Conservation (phyloP, 2,113 vertebrate genomes). For the Grammomys surdaster region DNA sequence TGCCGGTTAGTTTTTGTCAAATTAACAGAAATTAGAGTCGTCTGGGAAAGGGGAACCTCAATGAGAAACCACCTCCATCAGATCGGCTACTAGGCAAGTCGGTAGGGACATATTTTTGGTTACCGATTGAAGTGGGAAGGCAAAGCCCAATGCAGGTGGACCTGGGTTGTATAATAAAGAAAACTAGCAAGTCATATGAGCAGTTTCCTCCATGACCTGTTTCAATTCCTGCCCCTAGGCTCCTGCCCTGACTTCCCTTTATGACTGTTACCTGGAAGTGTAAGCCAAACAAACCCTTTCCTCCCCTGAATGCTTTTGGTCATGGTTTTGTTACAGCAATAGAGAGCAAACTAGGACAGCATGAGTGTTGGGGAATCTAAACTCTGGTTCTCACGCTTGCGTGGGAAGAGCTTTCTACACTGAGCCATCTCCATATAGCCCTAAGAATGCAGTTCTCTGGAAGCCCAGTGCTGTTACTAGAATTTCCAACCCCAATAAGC, state of each 20-base stretch:
- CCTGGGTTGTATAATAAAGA: neutral
- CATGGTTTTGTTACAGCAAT: too few species aligned
- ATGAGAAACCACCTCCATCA: neutral
- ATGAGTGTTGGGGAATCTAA: neutral
- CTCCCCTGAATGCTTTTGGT: neutral
- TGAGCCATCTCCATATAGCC: neutral
- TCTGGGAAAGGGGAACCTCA: neutral
- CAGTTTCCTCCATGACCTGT: neutral
- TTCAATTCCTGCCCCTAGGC: neutral
- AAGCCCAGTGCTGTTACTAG: neutral
- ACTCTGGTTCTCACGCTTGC: neutral
- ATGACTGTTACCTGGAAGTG: neutral
- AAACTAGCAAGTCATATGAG: neutral
- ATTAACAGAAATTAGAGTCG: neutral
- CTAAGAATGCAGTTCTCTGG: neutral
- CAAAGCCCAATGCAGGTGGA: too few species aligned
- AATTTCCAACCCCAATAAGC: too few species aligned
- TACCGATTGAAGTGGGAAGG: neutral
- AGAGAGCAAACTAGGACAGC: neutral
- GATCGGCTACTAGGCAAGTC: neutral
- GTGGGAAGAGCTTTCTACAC: neutral
- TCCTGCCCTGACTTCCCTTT: neutral
- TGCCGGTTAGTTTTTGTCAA: neutral
- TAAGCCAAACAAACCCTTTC: neutral
- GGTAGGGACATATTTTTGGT: neutral